A percentile compares a stretch with the other conserved stretches of the same genome.
Conservation (phyloP, 2,888 invertebrate species). For the Steinernema carpocapsae region DNA sequence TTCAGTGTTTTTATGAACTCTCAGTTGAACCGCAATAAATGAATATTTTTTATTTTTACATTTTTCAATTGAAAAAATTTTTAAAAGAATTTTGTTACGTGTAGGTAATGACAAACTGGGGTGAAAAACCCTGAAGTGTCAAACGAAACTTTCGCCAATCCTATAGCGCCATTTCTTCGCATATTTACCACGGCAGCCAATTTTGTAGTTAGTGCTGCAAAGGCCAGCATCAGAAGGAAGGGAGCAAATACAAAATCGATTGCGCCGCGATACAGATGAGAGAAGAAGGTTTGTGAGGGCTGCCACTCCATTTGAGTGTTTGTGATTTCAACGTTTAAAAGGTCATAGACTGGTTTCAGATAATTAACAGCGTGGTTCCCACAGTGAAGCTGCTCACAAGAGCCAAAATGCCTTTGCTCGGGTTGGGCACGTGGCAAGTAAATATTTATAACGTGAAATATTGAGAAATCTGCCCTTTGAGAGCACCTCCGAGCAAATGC, state of each 20-base stretch:
- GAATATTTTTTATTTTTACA: neutral
- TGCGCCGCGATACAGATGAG: no score
- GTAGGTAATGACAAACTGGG: neutral
- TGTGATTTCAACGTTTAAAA: neutral
- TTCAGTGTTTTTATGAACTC: no score
- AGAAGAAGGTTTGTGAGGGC: no score
- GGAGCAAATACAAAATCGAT: no score
- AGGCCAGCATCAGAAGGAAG: no score
- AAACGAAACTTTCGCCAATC: neutral
- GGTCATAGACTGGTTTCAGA: neutral
- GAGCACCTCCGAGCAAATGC: constrained; percentile 40
- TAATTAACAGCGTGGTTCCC: constrained; percentile 19
- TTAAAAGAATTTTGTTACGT: no score
- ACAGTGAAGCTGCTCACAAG: constrained; percentile 46
- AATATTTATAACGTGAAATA: neutral
- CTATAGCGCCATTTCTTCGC: no score
- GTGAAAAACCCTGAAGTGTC: neutral
- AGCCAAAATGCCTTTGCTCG: constrained; percentile 58
- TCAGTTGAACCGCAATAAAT: no score
- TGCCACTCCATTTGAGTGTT: no score
- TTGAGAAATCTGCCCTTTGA: no score
- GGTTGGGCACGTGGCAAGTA: constrained; percentile 63
- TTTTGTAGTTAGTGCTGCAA: no score
- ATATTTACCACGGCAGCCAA: no score
- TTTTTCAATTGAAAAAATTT: neutral